Evolutionary conservation across 2,888 invertebrate genomes (phyloP), one percentile per base, ranked within the genome.

Genomic region (Argyra leucocephala): DNA sequence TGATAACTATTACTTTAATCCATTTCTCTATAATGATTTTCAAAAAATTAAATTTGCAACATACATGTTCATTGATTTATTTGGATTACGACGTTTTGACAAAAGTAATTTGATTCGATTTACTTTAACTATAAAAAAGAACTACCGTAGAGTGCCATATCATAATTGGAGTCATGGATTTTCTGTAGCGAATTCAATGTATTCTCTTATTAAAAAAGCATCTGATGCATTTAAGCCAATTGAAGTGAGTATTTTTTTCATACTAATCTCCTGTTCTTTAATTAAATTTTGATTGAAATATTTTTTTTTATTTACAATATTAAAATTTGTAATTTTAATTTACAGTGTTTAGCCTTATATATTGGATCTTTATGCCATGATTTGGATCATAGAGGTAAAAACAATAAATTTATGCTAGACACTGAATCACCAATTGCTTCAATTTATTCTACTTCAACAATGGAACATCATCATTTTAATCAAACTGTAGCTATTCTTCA

Each of bases 121-220:
- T 74, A 86, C 88, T 2, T 75, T 93, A 70, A 93, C 92, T 0
- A 91, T 93, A 3, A 85, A 87, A 74, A 93, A 91, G 77, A 93
- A 93, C 79, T 93, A 93, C 75, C 82, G 93, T 10, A 81, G 86
- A 31, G 91, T 92, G 0, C 90, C 91, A 0, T 93, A 93, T 74
- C 93, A 93, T 76, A 93, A 93, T 76, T 93, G 92, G 86, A 88
- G 88, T 24, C 93, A 93, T 74, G 93, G 90, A 0, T 93, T 92
- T 83, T 87, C 91, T 0, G 93, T 93, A 0, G 91, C 92, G 2
- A 90, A 93, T 73, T 85, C 89, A 22, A 90, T 91, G 86, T 91
- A 88, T 74, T 84, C 86, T 3, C 86, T 91, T 62, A 80, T 91
- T 64, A 88, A 88, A 76, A 81, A 82, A 63, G 78, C 83, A 48